These are phyloP conservation scores for Sipha flava DNA, from an alignment of 1,140 invertebrate genomes.

Conservation along the genomic window DNA sequence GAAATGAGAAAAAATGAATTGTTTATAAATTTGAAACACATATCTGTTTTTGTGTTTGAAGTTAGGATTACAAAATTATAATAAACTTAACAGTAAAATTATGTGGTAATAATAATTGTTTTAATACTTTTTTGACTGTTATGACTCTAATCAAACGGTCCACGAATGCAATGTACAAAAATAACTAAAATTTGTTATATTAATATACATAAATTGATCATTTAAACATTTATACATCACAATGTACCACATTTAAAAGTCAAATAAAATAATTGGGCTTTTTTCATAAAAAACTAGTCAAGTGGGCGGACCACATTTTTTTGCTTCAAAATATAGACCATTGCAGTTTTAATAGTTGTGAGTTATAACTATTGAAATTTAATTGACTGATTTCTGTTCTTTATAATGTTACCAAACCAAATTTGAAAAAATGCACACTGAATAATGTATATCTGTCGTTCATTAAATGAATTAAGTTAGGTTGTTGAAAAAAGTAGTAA, in stretches of 20 bases:
- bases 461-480: neutral
- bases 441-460: neutral
- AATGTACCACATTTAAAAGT: neutral
- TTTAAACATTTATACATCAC: constrained; percentile 10
- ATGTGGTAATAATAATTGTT: neutral
- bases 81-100: constrained; percentile 9
- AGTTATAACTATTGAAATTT: neutral
- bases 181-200: neutral
- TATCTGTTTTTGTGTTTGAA: neutral
- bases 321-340: neutral
- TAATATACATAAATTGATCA: constrained; percentile 2
- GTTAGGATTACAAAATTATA: neutral
- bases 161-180: constrained; percentile 14
- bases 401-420: neutral
- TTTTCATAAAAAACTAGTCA: neutral
- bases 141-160: neutral
- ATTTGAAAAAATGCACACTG: neutral
- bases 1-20: neutral
- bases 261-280: neutral
- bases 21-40: neutral
- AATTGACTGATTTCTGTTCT: neutral
- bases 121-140: neutral
- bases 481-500: neutral
- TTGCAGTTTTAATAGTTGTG: neutral
- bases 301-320: neutral